A percentile compares a stretch with the other conserved stretches of the same genome.
Evolutionary conservation across 2,797 vertebrate genomes (phyloP).

Genomic region (Cyprinella venusta): DNA sequence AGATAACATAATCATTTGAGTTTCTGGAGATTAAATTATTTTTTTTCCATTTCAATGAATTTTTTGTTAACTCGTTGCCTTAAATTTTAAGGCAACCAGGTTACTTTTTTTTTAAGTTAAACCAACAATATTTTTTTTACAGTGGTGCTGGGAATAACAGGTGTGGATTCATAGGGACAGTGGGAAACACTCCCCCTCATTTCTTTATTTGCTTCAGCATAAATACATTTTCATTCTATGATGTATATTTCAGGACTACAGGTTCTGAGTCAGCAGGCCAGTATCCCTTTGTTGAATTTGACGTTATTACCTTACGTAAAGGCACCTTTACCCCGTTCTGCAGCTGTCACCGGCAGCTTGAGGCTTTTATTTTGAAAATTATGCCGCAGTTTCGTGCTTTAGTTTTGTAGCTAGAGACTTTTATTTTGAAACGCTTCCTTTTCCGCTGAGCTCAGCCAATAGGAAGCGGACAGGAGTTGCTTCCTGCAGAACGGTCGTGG

Average conservation of each 20-base stretch:
- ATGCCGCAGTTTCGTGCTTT: background rate
- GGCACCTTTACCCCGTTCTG: background rate
- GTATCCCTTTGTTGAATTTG: background rate
- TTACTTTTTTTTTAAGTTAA: too few species aligned
- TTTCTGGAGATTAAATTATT: too few species aligned
- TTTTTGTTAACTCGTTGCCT: too few species aligned
- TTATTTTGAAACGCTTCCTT: constrained; percentile 37
- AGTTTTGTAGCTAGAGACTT: background rate
- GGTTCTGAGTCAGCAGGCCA: too few species aligned
- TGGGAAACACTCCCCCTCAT: background rate
- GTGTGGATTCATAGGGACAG: background rate
- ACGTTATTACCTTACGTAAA: background rate
- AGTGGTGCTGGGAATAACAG: background rate
- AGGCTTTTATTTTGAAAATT: constrained; percentile 8
- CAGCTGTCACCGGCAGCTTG: background rate
- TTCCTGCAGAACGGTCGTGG: constrained; percentile 10
- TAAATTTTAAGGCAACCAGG: too few species aligned
- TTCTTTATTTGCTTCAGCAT: background rate
- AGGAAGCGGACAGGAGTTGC: constrained; percentile 65
- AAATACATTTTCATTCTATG: background rate
- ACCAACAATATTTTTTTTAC: too few species aligned
- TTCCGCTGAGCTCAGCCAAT: constrained; percentile 62
- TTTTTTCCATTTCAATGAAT: too few species aligned
- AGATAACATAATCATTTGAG: too few species aligned
- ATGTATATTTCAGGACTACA: background rate